Base-by-base conservation (phyloP, 2,888 invertebrate genomes). In the Abrostola triplasia region DNA sequence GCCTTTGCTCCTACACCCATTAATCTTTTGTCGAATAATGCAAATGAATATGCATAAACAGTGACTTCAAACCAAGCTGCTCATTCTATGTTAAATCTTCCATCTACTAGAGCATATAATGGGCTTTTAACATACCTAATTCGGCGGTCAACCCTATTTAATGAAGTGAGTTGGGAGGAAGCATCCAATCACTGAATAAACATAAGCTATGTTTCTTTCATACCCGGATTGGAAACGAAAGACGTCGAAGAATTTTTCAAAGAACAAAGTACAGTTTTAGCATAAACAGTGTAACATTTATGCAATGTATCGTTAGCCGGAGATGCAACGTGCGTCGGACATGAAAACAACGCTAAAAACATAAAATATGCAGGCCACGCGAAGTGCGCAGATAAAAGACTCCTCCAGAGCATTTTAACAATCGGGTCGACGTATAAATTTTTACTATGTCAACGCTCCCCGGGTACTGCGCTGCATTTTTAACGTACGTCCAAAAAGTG, bases 341-440 rank as follows among this genome's bases (percentile, higher is more conserved):
- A 42, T 49, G 49, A 50, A 57, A 60, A 64, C 13, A 44, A 51
- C 56, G 59, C 48, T 59, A 62, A 55, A n/a, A 70, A 66, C 56
- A 57, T 79, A 49, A 76, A 77, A 67, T 71, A 77, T 77, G 50
- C 74, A 77, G 47, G 40, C 36, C 47, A 58, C 52, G 58, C 55
- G 44, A 35, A 57, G 49, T 53, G 52, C 50, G 48, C 38, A 69
- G 60, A 76, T 77, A 78, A 79, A 73, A 68, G 44, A 62, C 56
- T 54, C 57, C 69, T 64, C 65, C 69, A 68, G 75, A 79, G 74
- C 71, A 79, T 73, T 78, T 77, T 67, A 77, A 81, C 80, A 86
- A 83, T 80, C 77, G 77, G 85, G 84, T 84, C 83, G 82, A 65
- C 50, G 79, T 76, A 84, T 87, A 87, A 71, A 82, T 83, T 83